Evolutionary conservation across 2,797 vertebrate genomes (phyloP).

Genomic region (Coccyzus lansbergi): DNA sequence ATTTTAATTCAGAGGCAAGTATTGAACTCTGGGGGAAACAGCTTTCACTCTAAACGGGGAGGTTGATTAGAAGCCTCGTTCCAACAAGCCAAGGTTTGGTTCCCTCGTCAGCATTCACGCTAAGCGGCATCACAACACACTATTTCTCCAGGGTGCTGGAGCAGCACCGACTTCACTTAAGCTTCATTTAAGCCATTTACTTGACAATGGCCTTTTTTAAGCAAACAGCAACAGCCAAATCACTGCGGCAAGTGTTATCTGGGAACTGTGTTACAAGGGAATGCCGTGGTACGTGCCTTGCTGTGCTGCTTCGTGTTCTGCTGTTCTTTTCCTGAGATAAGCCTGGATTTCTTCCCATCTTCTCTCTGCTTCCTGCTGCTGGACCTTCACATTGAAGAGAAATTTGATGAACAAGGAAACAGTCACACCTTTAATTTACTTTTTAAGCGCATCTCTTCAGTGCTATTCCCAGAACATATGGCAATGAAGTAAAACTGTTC

Average conservation of each 20-base stretch:
- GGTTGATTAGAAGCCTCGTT: not conserved
- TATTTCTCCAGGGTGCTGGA: not conserved
- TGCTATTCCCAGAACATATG: constrained; percentile 18
- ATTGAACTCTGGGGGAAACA: not conserved
- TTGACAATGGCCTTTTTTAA: not conserved
- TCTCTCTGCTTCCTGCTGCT: constrained; percentile 92
- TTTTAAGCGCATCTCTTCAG: not conserved
- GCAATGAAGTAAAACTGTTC: constrained; percentile 18
- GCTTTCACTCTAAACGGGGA: not conserved
- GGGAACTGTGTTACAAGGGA: not conserved
- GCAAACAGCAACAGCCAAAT: not conserved
- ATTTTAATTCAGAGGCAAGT: constrained; percentile 36
- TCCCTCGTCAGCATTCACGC: not conserved
- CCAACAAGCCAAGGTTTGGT: not conserved
- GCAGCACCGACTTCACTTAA: not conserved
- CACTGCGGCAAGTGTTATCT: not conserved
- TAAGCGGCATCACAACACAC: not conserved
- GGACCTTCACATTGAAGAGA: constrained; percentile 77
- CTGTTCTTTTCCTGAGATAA: constrained; percentile 89
- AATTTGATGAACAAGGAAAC: not conserved
- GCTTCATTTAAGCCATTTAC: not conserved
- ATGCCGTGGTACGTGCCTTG: constrained; percentile 81
- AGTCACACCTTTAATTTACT: not conserved
- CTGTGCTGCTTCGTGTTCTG: constrained; percentile 90
- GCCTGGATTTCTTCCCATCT: constrained; percentile 95